Evolutionary conservation across 2,113 vertebrate genomes (phyloP), one percentile per base, ranked within the genome.

Genomic region (Dascyllus trimaculatus): DNA sequence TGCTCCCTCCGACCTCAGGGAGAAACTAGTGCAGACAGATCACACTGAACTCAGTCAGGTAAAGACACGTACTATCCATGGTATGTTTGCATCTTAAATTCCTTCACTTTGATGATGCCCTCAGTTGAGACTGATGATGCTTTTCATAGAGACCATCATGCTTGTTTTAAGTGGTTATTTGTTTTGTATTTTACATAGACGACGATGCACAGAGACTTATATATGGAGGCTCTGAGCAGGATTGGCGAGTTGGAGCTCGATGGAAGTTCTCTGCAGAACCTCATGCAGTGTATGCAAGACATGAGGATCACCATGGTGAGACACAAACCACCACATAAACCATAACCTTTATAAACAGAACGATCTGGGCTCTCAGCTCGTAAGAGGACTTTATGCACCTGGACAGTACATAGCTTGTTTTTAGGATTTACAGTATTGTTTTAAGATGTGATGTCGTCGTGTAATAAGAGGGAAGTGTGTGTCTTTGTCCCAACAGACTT

Each of bases 1-100:
- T 14, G 91, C 93, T 32, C 94, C 93, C 0, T 95, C 96, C 0
- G 89, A 91, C 22, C 93, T 95, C 75, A 89, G 93, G 52, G 95
- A 98, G 0, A 83, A 32, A 0, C 60, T 93, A 11, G 95, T 96
- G 0, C 98, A 99, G 94, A 98, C 97, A 0, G 95, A 96, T 0
- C 52, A 92, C 84, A 93, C 90, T 8, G 93, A 89, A 58, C 90
- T 94, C 13, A 85, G 54, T 75, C 93, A 89, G 95, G 97, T 98
- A 90, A 92, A 87, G 72, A 68, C 24, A n/a, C 9, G 4, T 0
- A 4, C 1, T 1, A 1, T 18, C 19, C 25, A 38, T 22, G 17
- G 43, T 9, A 40, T 40, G 38, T 43, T 43, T 21, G 15, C 19
- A 10, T 25, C 4, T 9, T 32, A 19, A 58, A 6, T 14, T 8